Conservation (phyloP, 2,888 invertebrate species). For the Microdon myrmicae region DNA sequence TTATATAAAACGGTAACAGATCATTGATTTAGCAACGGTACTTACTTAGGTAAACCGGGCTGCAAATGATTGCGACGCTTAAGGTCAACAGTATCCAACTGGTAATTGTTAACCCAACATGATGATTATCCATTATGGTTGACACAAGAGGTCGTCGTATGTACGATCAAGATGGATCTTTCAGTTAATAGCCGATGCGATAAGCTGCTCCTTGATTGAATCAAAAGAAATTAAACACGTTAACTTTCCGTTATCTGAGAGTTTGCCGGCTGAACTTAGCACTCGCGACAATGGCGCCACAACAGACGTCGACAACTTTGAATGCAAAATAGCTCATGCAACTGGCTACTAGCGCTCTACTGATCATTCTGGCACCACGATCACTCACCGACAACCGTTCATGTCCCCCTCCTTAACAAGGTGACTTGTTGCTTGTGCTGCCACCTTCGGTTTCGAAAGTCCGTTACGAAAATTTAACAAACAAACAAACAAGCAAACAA, state of each 20-base stretch:
- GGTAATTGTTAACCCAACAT: slow-evolving; percentile 57
- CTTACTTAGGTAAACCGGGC: slow-evolving; percentile 65
- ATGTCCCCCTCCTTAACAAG: slow-evolving; percentile 14
- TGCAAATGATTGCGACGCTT: slow-evolving; percentile 60
- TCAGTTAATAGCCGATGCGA: neutral
- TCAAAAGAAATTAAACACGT: slow-evolving; percentile 1
- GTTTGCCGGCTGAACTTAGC: slow-evolving; percentile 17
- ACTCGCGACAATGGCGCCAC: slow-evolving; percentile 29
- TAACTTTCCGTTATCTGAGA: slow-evolving; percentile 21
- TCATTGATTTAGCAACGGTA: slow-evolving; percentile 36
- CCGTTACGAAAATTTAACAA: too few relatives aligned
- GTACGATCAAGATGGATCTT: neutral
- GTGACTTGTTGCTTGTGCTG: slow-evolving; percentile 17
- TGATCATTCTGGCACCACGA: slow-evolving; percentile 43
- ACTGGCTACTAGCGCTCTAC: slow-evolving; percentile 33
- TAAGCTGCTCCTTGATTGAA: slow-evolving; percentile 1
- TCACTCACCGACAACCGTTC: slow-evolving; percentile 12
- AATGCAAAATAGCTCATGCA: slow-evolving; percentile 33
- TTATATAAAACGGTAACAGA: slow-evolving; percentile 30
- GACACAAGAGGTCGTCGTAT: slow-evolving; percentile 28
- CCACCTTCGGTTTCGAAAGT: slow-evolving; percentile 46
- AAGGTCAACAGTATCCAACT: slow-evolving; percentile 58
- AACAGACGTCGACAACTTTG: slow-evolving; percentile 14
- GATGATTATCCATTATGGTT: slow-evolving; percentile 43
- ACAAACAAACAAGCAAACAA: too few relatives aligned